Base-by-base conservation (phyloP, 2,113 vertebrate species). In the Dipodomys merriami region DNA sequence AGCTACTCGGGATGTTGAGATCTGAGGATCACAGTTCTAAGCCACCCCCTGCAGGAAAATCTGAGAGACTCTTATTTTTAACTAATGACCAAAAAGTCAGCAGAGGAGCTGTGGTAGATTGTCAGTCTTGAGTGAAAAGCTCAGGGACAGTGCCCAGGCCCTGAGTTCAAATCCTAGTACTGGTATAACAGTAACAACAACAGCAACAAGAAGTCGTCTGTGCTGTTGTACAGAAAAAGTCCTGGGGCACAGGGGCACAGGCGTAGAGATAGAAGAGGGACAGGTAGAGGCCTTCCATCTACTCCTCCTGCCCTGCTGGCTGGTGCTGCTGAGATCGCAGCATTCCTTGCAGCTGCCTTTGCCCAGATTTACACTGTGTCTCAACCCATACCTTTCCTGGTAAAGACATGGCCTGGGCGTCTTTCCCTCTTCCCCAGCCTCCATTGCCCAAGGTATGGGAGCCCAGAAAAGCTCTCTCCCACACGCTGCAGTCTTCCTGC, bases 351-450 rank as follows among this genome's bases (percentile, higher is more conserved):
- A 44, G 57, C 74, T 18, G 27, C 65, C 65, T 10, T 73, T 68
- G 57, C 16, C 69, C 64, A 65, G 2, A 39, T 20, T 69, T 15
- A 0, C 16, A 3, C 35, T 11, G 2, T 0, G 4, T 44, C 19
- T 77, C 25, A 1, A 4, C 33, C 30, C 5, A 0, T 9, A 11
- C 19, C 29, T 15, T 10, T 27, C 6, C 39, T 6, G 1, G 29
- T 44, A 60, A 22, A 6, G 35, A 49, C 39, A 3, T 1, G 1
- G 23, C 49, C 33, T 23, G 9, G 80, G 64, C 27, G 10, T 60
- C 33, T 19, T 74, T 15, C 27, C 49, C 57, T 9, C 39, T 27
- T 27, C 22, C 65, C 27, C 19, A 77, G 81, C 84, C 68, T 29
- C 83, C 57, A 4, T 0, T 7, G 35, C 39, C 44, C 44, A n/a